Evolutionary conservation across 2,888 invertebrate species (phyloP), one percentile per base, ranked within the genome.

Genomic region (Synergus umbraculus): DNA sequence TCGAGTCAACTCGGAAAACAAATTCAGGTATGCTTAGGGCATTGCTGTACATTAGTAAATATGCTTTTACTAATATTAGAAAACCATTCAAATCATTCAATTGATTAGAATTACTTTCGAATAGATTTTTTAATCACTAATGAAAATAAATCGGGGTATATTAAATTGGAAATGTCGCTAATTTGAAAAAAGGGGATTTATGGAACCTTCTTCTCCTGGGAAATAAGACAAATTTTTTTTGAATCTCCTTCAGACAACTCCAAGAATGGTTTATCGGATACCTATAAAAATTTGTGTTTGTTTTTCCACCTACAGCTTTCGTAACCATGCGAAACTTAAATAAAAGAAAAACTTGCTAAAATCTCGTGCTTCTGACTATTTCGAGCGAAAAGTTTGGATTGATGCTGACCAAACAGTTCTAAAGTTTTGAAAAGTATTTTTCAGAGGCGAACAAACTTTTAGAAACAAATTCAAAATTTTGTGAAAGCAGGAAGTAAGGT

Each of bases 301-400:
- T 41, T 13, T 37, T 66, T 66, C n/a, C 10, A 66, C 3, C 18
- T n/a, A 37, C 37, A n/a, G 43, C 0, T 41, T 41, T 43, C 43
- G 10, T 4, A 43, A 66, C 12, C n/a, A 66, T 43, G n/a, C 18
- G 43, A 66, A 66, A 66, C 66, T 66, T 43, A 41, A 29, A n/a
- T 66, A 43, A 66, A 43, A 66, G 37, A n/a, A 15, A 43, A 43
- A 43, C 41, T 66, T 41, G 41, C n/a, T 41, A 43, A 66, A 66
- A 66, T 43, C 10, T 43, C 60, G 22, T 29, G 43, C 66, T 43
- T 10, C 15, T 41, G 5, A n/a, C 41, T 37, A 64, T 37, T 41
- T 64, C 15, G 13, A 64, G 64, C 15, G 29, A 37, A 64, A 64
- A 64, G 29, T 64, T 41, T 64, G 29, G 15, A 41, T 37, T 37